Evolutionary conservation across 2,888 invertebrate genomes (phyloP).

Genomic region (Bellardia bayeri): DNA sequence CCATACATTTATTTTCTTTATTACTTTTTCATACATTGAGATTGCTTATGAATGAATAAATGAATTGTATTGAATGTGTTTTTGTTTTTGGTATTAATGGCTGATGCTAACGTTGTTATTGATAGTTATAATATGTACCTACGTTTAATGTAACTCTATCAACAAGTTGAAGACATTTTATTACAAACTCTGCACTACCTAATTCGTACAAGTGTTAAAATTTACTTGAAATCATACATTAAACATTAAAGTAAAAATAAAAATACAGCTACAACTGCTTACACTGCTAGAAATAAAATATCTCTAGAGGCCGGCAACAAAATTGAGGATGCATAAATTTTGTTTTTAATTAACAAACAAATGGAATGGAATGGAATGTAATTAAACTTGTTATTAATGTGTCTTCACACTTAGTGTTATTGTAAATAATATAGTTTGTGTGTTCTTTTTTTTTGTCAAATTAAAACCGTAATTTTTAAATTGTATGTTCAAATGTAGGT

Average conservation of each 20-base stretch:
- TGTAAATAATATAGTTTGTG: background rate
- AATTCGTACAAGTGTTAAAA: slow-evolving; percentile 71
- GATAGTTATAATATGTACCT: slow-evolving; percentile 56
- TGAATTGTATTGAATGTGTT: slow-evolving; percentile 39
- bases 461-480: slow-evolving; percentile 4
- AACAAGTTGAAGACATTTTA: slow-evolving; percentile 24
- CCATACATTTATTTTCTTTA: slow-evolving; percentile 18
- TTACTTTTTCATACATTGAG: slow-evolving; percentile 14
- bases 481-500: background rate
- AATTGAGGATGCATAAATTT: slow-evolving; percentile 65
- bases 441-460: background rate
- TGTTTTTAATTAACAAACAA: slow-evolving; percentile 57
- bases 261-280: slow-evolving; percentile 8
- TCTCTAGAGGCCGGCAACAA: slow-evolving; percentile 54
- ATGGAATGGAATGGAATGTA: slow-evolving; percentile 36
- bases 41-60: slow-evolving; percentile 38
- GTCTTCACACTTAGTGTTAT: background rate
- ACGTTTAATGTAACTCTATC: slow-evolving; percentile 46
- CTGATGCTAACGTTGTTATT: slow-evolving; percentile 49
- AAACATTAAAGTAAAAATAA: slow-evolving; percentile 41
- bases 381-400: slow-evolving; percentile 45
- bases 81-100: slow-evolving; percentile 38
- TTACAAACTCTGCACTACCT: slow-evolving; percentile 49
- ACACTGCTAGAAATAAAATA: slow-evolving; percentile 53
- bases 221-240: slow-evolving; percentile 52